Conservation (phyloP, 2,113 vertebrate species). For the Panurus biarmicus region DNA sequence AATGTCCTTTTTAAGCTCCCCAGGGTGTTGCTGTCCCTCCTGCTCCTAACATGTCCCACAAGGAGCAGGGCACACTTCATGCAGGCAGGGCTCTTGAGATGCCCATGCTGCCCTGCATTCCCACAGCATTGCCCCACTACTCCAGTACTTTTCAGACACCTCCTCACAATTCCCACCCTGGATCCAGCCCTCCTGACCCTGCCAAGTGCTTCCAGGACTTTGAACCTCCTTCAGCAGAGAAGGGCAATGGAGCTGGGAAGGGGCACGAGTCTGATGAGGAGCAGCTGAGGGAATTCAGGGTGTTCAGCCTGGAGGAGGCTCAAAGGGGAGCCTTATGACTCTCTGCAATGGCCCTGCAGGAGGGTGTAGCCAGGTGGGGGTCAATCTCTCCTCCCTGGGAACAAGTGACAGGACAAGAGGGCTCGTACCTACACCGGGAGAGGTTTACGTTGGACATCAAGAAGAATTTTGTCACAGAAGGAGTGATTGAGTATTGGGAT, state of each 20-base stretch:
- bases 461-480: not conserved
- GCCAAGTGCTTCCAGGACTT: not conserved
- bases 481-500: rapidly evolving
- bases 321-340: too few species aligned
- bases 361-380: too few species aligned
- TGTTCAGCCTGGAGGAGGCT: not conserved
- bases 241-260: not conserved
- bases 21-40: too few species aligned
- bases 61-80: not conserved
- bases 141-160: not conserved
- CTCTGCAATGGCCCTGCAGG: not conserved
- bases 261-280: not conserved
- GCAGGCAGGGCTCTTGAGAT: not conserved
- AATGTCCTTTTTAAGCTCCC: not conserved
- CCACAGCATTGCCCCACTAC: rapidly evolving
- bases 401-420: not conserved
- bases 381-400: too few species aligned
- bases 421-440: rapidly evolving
- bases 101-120: not conserved
- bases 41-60: not conserved
- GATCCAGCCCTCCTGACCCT: not conserved
- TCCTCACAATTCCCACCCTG: not conserved
- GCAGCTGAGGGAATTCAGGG: not conserved
- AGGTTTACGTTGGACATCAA: not conserved
- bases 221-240: not conserved